A percentile compares a stretch with the other conserved stretches of the same genome.
Evolutionary conservation across 2,888 invertebrate genomes (phyloP).

Genomic region (Cryptus armator): DNA sequence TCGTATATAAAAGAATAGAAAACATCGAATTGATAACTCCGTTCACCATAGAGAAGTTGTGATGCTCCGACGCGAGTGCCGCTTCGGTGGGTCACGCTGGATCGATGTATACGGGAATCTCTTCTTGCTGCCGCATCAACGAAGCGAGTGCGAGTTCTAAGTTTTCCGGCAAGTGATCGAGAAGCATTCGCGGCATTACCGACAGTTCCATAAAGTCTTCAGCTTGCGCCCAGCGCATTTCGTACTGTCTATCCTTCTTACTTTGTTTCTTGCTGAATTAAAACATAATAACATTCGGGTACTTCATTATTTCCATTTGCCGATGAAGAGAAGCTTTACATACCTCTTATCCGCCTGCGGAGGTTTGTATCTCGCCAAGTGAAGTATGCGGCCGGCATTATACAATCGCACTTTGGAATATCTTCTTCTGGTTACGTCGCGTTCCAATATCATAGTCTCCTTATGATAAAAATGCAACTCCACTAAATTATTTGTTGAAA

Average conservation of each 20-base stretch:
- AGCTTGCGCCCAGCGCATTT: slow-evolving; percentile 93
- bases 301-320: background rate
- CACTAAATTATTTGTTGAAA: background rate
- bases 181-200: slow-evolving; percentile 94
- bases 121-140: slow-evolving; percentile 86
- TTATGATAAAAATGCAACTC: slow-evolving; percentile 76
- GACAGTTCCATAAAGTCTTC: slow-evolving; percentile 93
- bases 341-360: slow-evolving; percentile 83
- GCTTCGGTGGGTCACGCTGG: slow-evolving; percentile 57
- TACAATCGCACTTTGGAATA: slow-evolving; percentile 91
- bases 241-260: slow-evolving; percentile 87
- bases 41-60: background rate
- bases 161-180: slow-evolving; percentile 94
- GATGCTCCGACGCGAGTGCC: background rate
- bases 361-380: slow-evolving; percentile 91
- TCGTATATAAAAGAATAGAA: background rate
- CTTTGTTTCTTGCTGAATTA: slow-evolving; percentile 84
- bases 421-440: slow-evolving; percentile 89
- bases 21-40: background rate
- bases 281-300: slow-evolving; percentile 23
- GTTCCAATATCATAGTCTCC: slow-evolving; percentile 89
- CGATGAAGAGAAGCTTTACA: slow-evolving; percentile 16
- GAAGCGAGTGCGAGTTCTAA: slow-evolving; percentile 90
- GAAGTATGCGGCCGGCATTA: slow-evolving; percentile 93
- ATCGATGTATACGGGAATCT: slow-evolving; percentile 75